phyloP scores from a whole-genome alignment of 1,140 invertebrate species.

The Brachionus paranguensis region DNA sequence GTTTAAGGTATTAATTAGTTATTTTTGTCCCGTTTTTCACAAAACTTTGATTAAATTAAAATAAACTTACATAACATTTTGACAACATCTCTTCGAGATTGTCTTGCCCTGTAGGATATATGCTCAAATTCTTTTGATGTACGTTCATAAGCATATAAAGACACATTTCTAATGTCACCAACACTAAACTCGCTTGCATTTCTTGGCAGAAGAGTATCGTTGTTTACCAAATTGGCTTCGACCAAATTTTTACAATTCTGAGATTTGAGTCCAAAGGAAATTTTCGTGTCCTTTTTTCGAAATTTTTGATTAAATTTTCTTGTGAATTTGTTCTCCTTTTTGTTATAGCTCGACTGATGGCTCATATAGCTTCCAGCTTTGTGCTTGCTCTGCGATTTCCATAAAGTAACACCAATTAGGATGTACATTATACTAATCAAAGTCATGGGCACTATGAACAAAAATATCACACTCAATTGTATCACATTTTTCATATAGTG shows the following conservation, averaged over 20 bases:
- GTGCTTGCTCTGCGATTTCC: conserved; percentile 44
- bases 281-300: conserved; percentile 33
- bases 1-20: neutral
- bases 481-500: conserved; percentile 26
- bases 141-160: neutral
- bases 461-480: conserved; percentile 45
- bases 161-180: neutral
- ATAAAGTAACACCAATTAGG: conserved; percentile 52
- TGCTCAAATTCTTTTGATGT: conserved; percentile 33
- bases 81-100: conserved; percentile 47
- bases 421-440: conserved; percentile 54
- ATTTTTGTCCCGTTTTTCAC: neutral
- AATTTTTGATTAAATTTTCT: conserved; percentile 18
- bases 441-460: conserved; percentile 56
- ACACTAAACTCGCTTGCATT: neutral
- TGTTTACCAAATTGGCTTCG: neutral
- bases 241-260: neutral
- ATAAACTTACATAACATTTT: conserved; percentile 49
- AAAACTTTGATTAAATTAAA: neutral
- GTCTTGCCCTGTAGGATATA: conserved; percentile 41
- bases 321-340: conserved; percentile 40
- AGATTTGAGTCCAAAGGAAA: neutral
- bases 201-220: neutral
- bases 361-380: conserved; percentile 41
- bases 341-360: conserved; percentile 31